Percentiles rank a stretch among this genome's conserved stretches.
These are phyloP conservation scores for Hippocampus mohnikei DNA, from an alignment of 2,113 vertebrate species.

Conservation along the genomic window DNA sequence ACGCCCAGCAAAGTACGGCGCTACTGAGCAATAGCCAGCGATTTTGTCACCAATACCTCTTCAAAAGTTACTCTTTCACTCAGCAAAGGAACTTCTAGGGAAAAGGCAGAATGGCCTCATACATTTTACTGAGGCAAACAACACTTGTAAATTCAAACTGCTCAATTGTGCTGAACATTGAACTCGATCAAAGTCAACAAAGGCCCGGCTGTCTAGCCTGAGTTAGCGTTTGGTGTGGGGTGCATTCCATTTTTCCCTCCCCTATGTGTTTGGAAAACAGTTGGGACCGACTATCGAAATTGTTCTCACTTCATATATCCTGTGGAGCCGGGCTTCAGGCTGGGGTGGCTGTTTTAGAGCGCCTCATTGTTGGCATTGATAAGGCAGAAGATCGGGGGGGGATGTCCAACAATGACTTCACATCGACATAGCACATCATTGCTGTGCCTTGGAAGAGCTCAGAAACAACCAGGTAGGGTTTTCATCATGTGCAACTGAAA, in stretches of 20 bases:
- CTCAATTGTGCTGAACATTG: neutral
- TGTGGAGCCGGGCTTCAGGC: no score
- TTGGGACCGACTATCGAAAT: neutral
- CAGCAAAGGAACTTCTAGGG: slow-evolving; percentile 21
- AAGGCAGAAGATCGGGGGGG: no score
- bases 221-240: neutral
- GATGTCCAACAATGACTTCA: no score
- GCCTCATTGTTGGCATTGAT: no score
- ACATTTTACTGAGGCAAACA: neutral
- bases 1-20: neutral
- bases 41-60: slow-evolving; percentile 6
- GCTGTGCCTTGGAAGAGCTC: no score
- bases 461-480: no score
- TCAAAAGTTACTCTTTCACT: slow-evolving; percentile 12
- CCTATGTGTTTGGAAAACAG: neutral
- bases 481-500: no score
- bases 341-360: no score
- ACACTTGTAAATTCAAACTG: neutral
- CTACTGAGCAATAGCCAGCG: neutral
- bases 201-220: no score
- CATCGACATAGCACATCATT: no score
- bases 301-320: no score
- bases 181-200: neutral
- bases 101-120: neutral
- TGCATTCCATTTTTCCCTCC: neutral